Conservation (phyloP, 1,140 invertebrate genomes). For the Spodoptera frugiperda region DNA sequence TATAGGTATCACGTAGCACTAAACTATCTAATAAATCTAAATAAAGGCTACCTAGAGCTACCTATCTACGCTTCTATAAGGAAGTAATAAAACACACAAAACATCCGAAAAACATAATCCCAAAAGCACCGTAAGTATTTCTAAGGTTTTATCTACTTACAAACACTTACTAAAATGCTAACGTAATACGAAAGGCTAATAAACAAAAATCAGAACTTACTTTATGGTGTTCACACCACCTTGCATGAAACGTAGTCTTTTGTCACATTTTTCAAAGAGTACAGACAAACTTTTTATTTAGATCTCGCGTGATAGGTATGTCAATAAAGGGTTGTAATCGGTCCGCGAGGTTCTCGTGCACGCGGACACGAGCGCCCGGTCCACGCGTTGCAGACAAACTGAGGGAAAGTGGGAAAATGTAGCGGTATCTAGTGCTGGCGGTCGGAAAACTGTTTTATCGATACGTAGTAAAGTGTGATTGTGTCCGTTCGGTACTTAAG, state of each 20-base stretch:
- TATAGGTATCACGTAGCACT: background rate
- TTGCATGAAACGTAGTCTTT: slow-evolving; percentile 10
- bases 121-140: background rate
- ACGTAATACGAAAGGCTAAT: background rate
- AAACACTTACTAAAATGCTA: slow-evolving; percentile 1
- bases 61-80: background rate
- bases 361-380: slow-evolving; percentile 11
- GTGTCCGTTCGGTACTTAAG: background rate
- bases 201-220: slow-evolving; percentile 29
- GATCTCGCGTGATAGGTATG: slow-evolving; percentile 40
- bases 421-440: slow-evolving; percentile 64
- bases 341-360: slow-evolving; percentile 26
- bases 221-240: slow-evolving; percentile 11
- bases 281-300: slow-evolving; percentile 68
- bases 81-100: background rate
- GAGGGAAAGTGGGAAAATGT: slow-evolving; percentile 74
- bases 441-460: slow-evolving; percentile 51
- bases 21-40: no score
- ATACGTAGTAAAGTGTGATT: slow-evolving; percentile 39
- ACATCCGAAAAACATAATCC: background rate
- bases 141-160: slow-evolving; percentile 8
- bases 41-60: background rate
- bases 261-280: slow-evolving; percentile 38
- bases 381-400: slow-evolving; percentile 63
- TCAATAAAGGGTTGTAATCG: slow-evolving; percentile 45